phyloP scores from a whole-genome alignment of 2,888 invertebrate genomes.

The Lepidonotus clava region DNA sequence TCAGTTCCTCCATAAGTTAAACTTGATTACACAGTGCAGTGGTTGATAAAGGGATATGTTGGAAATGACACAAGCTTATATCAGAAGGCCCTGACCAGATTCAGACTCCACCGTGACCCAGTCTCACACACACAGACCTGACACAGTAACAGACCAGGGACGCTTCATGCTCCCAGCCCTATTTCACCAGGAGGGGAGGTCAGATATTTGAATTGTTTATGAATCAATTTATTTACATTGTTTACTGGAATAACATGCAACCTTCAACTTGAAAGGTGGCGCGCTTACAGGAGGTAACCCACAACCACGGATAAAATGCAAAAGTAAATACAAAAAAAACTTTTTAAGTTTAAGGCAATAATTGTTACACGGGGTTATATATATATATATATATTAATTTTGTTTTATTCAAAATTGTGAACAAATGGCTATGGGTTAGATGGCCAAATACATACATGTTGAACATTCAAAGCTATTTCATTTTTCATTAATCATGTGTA shows the following conservation, averaged over 20 bases:
- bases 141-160: too few relatives aligned
- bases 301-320: neutral
- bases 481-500: neutral
- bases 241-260: neutral
- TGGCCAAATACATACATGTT: neutral
- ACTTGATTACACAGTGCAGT: too few relatives aligned
- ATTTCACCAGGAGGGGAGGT: too few relatives aligned
- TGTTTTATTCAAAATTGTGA: neutral
- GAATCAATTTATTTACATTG: neutral
- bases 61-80: too few relatives aligned
- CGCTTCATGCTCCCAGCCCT: too few relatives aligned
- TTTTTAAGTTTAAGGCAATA: neutral
- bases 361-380: neutral
- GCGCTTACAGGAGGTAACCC: neutral
- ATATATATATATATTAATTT: neutral
- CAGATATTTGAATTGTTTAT: neutral
- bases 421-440: neutral
- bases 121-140: too few relatives aligned
- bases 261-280: neutral
- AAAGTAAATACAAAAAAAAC: neutral
- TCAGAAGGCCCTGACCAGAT: too few relatives aligned
- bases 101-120: too few relatives aligned
- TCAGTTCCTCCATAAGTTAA: too few relatives aligned
- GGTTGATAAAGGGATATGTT: too few relatives aligned
- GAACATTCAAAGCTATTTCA: neutral